Percentiles rank a stretch among this genome's conserved stretches.
phyloP scores from a whole-genome alignment of 2,888 invertebrate genomes.

The Ophonus ardosiacus region DNA sequence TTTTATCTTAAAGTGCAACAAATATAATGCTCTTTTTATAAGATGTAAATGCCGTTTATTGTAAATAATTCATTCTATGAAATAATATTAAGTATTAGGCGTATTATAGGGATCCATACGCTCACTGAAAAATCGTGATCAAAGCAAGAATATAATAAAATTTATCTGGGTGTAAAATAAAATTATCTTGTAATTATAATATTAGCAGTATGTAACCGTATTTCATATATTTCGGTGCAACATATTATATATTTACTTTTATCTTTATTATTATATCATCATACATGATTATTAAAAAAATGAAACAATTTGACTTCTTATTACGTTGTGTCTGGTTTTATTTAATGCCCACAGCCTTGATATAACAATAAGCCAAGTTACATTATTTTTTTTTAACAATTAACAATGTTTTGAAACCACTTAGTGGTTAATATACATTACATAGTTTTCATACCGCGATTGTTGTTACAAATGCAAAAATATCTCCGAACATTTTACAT shows the following conservation, averaged over 20 bases:
- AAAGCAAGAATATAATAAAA: conserved; percentile 29
- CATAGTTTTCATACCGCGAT: conserved; percentile 17
- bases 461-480: conserved; percentile 33
- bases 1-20: conserved; percentile 10
- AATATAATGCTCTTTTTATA: conserved; percentile 7
- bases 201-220: conserved; percentile 42
- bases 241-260: conserved; percentile 55
- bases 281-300: conserved; percentile 62
- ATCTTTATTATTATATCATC: conserved; percentile 60
- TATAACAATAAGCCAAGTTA: conserved; percentile 55
- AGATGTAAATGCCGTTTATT: conserved; percentile 9
- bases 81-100: conserved; percentile 46
- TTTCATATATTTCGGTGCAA: conserved; percentile 57
- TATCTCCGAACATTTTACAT: conserved; percentile 32
- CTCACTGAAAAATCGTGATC: conserved; percentile 55
- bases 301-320: conserved; percentile 51
- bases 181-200: conserved; percentile 44
- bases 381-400: conserved; percentile 54
- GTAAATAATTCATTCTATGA: conserved; percentile 52
- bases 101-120: conserved; percentile 47
- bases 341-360: conserved; percentile 56
- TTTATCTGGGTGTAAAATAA: conserved; percentile 43
- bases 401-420: conserved; percentile 48
- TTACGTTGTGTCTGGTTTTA: conserved; percentile 55
- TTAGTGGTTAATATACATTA: conserved; percentile 32